Conservation (phyloP, 1,140 invertebrate species). For the Leptonema lineaticorne region DNA sequence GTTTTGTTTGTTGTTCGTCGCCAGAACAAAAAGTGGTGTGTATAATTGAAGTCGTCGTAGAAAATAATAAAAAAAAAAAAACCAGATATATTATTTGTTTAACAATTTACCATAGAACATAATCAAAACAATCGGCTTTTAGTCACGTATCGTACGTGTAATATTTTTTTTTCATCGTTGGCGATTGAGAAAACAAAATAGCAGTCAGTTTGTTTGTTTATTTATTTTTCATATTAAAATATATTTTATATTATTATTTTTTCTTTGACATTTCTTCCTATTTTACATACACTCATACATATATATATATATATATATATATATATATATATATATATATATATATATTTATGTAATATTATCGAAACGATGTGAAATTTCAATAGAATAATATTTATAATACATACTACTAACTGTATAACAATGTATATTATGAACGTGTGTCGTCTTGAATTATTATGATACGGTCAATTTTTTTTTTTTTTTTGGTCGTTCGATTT, state of each 20-base stretch:
- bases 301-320: background rate
- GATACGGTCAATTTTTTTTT: no score
- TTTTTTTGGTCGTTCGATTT: no score
- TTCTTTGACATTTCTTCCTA: no score
- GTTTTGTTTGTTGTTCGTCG: conserved; percentile 3
- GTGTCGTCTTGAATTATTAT: background rate
- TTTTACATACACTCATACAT: background rate
- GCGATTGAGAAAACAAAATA: no score
- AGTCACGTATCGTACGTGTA: conserved; percentile 6
- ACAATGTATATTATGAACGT: background rate
- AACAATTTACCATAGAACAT: conserved; percentile 11
- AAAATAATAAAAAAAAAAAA: no score
- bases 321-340: background rate
- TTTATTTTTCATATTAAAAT: no score
- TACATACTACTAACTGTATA: no score
- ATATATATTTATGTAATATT: background rate
- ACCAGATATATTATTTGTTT: conserved; percentile 13
- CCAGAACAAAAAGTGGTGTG: background rate
- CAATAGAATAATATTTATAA: no score
- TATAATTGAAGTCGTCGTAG: conserved; percentile 9
- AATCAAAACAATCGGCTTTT: conserved; percentile 3
- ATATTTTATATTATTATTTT: no score
- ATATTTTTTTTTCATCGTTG: no score
- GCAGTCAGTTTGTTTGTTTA: no score
- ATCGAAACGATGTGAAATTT: no score